Evolutionary conservation across 1,140 invertebrate species (phyloP), one percentile per base, ranked within the genome.

Genomic region (Drosophila nikananu): DNA sequence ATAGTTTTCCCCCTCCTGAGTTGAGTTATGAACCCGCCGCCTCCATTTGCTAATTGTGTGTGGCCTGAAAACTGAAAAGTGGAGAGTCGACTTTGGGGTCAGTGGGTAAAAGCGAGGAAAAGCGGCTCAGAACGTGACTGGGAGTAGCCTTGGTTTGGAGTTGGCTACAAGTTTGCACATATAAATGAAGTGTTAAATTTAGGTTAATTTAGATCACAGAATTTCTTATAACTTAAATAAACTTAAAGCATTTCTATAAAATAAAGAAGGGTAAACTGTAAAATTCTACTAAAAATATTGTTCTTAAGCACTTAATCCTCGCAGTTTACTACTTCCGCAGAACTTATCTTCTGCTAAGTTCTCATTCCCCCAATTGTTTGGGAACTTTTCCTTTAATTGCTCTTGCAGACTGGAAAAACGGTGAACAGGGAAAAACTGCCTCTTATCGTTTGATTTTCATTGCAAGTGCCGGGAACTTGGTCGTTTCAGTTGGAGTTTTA

Each of bases 371-470:
- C 49, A 55, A 44, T 60, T 76, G 54, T 41, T 27, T 23, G 12
- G 10, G 12, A 83, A 83, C 27, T 86, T 87, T 82, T 59, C 37
- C 44, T 80, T 86, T 86, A 86, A 86, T 87, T 86, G 83, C 83
- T 68, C 32, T 25, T 46, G 42, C 83, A 86, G 83, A 86, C 62
- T 86, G 51, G 49, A 63, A 82, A 76, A 67, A 46, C 51, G 51
- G 65, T 66, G 21, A 39, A 41, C 27, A 9, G 48, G 61, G 72
- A 77, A 86, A 81, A 81, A 86, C 80, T 77, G 76, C 46, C 76
- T 77, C 83, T 86, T 86, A 86, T 86, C 83, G 83, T 80, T 83
- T 60, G 77, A 84, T 84, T 84, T 61, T 75, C 72, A 73, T 64
- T 81, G 72, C 55, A 55, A 84, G 66, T 73, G 48, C 52, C 49